phyloP scores from a whole-genome alignment of 35 echinoderm and acorn worm genomes.

The Ophiothrix spiculata region DNA sequence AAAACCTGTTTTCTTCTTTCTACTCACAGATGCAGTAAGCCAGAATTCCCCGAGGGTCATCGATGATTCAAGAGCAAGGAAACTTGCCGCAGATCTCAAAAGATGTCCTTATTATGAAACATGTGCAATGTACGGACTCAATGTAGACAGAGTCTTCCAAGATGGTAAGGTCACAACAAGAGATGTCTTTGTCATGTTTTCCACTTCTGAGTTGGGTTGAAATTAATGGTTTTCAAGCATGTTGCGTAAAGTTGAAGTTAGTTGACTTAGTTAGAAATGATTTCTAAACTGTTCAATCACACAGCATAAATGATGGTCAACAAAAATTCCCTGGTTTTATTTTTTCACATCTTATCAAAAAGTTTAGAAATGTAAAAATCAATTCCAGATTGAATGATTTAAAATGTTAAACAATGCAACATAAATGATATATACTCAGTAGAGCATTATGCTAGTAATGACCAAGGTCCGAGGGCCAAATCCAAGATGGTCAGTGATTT shows the following conservation, averaged over 20 bases:
- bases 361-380: no score
- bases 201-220: background rate
- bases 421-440: no score
- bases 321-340: no score
- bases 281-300: no score
- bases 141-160: slow-evolving; percentile 99
- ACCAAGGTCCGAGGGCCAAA: no score
- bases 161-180: slow-evolving; percentile 66
- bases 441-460: no score
- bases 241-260: background rate
- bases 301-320: no score
- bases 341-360: no score
- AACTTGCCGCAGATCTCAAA: slow-evolving; percentile 88
- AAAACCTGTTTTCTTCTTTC: background rate
- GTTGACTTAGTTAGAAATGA: background rate
- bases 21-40: slow-evolving; percentile 79
- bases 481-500: no score
- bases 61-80: slow-evolving; percentile 85
- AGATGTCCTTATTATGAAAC: slow-evolving; percentile 97
- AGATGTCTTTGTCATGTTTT: background rate
- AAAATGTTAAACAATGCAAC: no score
- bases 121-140: slow-evolving; percentile 99
- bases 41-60: slow-evolving; percentile 89
- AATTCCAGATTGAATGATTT: no score
- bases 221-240: background rate